Base-by-base conservation (phyloP, 2,113 vertebrate species). In the Cyprinodon brontotheroides region DNA sequence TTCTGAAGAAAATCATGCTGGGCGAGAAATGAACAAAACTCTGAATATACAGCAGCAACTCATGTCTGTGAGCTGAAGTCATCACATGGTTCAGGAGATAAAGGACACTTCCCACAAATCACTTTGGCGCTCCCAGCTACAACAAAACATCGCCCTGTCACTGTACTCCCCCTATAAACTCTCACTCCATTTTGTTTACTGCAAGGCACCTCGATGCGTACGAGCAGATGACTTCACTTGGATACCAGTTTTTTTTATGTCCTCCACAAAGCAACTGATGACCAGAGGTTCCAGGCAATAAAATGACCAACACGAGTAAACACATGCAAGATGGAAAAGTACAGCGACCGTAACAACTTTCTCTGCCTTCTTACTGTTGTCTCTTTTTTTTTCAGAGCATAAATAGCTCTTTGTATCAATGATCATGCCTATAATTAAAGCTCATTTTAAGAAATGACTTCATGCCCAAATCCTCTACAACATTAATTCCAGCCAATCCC, bases 241-340 rank as follows among this genome's bases (percentile, higher is more conserved):
- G 37, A 80, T 84, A 78, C n/a, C 22, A 69, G 63, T 3, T 70
- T 29, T 29, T 29, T 72, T 85, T 80, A 77, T 41, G 45, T 65
- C 66, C 57, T 40, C 75, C 75, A 69, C 65, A 70, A 50, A 53
- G 77, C 1, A 43, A 63, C 45, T 38, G 60, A 79, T 73, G 61
- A 73, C 77, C 38, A 62, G 64, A 38, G 22, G 66, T 69, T 63
- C 38, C 22, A 12, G 4, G 8, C 17, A 59, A 20, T 20, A 2
- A 14, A 43, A 68, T 10, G 47, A 50, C 17, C 60, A 45, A 12
- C 7, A 47, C 59, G 7, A 75, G 41, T 2, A 72, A 68, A 73
- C 4, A 63, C 2, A 39, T 14, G 48, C 43, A 78, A 61, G n/a
- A 15, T 62, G 60, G 65, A 47, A 68, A 64, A 74, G 70, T 45